Conservation (phyloP, 1,140 invertebrate genomes). For the Trichogramma pretiosum region DNA sequence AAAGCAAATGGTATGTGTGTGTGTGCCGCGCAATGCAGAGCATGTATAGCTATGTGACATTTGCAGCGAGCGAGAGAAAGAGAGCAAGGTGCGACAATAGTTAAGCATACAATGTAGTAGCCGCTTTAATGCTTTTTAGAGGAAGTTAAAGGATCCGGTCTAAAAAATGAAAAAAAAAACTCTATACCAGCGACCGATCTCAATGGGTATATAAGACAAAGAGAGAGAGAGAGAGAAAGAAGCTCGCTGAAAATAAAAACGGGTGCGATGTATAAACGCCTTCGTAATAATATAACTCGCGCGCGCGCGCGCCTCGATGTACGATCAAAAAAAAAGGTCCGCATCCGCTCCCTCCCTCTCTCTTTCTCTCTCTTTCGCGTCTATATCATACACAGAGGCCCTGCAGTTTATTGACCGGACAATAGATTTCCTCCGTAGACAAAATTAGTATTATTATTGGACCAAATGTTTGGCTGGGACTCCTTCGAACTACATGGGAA, state of each 20-base stretch:
- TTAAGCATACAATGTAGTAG: conserved; percentile 4
- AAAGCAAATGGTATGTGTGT: no score
- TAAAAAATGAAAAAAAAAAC: no score
- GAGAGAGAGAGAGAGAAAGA: background rate
- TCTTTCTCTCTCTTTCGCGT: no score
- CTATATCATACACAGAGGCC: no score
- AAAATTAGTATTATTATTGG: conserved; percentile 45
- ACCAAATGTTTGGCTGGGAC: conserved; percentile 44
- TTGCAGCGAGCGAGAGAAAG: background rate
- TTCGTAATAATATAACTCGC: no score
- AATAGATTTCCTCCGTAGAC: conserved; percentile 41
- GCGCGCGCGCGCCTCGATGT: conserved; percentile 19
- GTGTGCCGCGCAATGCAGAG: background rate
- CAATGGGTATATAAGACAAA: background rate
- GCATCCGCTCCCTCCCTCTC: conserved; percentile 40
- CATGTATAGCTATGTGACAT: background rate
- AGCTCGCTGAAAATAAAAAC: no score
- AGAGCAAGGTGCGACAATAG: background rate
- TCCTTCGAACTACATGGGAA: no score
- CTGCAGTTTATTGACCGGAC: conserved; percentile 34
- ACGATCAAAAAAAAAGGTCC: conserved; percentile 30
- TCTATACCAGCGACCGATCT: no score
- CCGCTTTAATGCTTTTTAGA: background rate
- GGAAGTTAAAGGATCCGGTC: conserved; percentile 16
- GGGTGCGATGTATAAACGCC: conserved; percentile 9